Base-by-base conservation (phyloP, 2,797 vertebrate genomes). In the Nasua narica region DNA sequence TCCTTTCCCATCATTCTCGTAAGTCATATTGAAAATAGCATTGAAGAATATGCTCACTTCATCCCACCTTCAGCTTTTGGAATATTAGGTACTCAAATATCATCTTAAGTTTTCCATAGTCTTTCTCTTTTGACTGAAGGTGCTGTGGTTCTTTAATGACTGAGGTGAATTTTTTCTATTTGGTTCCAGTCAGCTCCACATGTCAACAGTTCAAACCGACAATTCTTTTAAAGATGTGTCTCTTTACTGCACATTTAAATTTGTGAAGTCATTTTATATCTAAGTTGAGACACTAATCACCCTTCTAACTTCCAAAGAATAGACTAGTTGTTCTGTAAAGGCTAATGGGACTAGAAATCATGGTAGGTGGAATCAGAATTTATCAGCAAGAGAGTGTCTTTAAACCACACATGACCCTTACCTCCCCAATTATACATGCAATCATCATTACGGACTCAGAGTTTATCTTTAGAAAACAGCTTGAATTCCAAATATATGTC, bases 291-390 rank as follows among this genome's bases (percentile, higher is more conserved):
- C 9, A 62, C 0, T 58, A 35, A 37, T 5, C 19, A 72, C 35
- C 4, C n/a, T 43, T 65, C 1, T 91, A 83, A 87, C 32, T 92
- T 5, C 21, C 37, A 54, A 54, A 56, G 14, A 15, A 19, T 52
- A 54, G 79, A 50, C 27, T 37, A 67, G 1, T 82, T 43, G 19
- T 50, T 69, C 27, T 86, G 12, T 82, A 16, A 58, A 58, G 3
- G 1, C 67, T 35, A 5, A 54, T 12, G 1, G 16, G 4, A 25
- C 18, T 0, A 1, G 0, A 1, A 35, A 13, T 83, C 8, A 67
- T 50, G 3, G 10, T 32, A 3, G 27, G 0, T 50, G 14, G 32
- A 93, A 56, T 78, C 50, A 77, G 27, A 95, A 89, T 48, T 86
- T 87, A 65, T 72, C 27, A 72, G 46, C 50, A 48, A 11, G 23